Evolutionary conservation across 2,113 vertebrate species (phyloP).

Genomic region (Catharus fuscescens): DNA sequence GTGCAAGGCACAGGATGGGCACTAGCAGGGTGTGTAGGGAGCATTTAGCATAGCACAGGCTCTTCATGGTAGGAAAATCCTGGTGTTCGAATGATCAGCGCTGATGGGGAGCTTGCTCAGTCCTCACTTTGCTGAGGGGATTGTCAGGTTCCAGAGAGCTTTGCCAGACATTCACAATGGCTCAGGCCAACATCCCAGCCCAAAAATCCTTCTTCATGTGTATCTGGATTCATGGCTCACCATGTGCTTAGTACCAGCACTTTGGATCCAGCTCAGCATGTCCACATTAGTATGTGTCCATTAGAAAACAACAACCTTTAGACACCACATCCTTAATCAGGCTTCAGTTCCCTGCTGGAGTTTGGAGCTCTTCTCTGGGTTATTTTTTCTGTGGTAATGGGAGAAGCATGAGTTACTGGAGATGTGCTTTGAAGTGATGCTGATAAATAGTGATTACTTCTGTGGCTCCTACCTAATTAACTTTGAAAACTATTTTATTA

Average conservation of each 20-base stretch:
- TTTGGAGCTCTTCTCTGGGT: neutral
- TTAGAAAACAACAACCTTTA: neutral
- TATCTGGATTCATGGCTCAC: neutral
- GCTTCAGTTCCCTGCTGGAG: neutral
- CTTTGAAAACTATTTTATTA: neutral
- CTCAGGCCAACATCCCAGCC: neutral
- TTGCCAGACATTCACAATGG: neutral
- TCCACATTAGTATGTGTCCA: neutral
- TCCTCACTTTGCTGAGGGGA: neutral
- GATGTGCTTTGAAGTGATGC: neutral
- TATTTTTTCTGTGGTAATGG: neutral
- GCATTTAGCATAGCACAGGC: rapidly evolving
- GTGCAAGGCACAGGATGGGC: neutral
- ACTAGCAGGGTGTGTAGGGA: neutral
- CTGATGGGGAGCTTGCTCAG: neutral
- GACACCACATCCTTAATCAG: neutral
- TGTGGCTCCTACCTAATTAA: neutral
- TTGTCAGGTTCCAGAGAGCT: neutral
- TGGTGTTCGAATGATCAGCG: neutral
- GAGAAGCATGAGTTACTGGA: neutral
- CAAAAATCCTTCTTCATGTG: neutral
- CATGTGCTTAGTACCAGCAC: neutral
- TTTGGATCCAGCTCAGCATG: neutral
- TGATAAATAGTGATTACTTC: neutral
- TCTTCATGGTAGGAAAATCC: neutral